Conservation (phyloP, 2,113 vertebrate genomes). For the Oplegnathus fasciatus region DNA sequence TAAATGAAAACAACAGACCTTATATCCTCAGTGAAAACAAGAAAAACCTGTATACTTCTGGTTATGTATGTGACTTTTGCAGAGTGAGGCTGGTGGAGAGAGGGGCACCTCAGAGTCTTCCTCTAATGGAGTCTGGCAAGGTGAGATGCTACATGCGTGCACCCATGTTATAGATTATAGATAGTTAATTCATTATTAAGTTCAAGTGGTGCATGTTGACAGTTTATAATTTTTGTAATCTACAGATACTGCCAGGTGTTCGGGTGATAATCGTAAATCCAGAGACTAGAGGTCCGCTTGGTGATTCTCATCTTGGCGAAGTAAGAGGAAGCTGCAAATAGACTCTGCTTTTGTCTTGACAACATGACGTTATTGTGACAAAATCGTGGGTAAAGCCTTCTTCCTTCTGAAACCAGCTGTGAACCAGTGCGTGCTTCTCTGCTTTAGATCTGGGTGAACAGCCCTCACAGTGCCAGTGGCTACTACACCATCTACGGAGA, state of each 20-base stretch:
- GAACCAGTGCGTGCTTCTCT: slow-evolving; percentile 3
- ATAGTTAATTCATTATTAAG: not conserved
- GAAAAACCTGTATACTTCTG: not conserved
- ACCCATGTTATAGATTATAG: not conserved
- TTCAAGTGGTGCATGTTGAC: not conserved
- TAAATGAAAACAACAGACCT: not conserved
- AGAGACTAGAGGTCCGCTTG: slow-evolving; percentile 96
- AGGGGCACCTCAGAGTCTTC: slow-evolving; percentile 96
- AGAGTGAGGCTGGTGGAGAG: slow-evolving; percentile 97
- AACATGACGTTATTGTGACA: not conserved
- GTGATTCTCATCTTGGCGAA: slow-evolving; percentile 96
- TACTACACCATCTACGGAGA: slow-evolving; percentile 98
- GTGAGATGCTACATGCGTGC: slow-evolving; percentile 79
- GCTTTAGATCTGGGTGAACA: slow-evolving; percentile 95
- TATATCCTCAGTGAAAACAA: not conserved
- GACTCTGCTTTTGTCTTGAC: not conserved
- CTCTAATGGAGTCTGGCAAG: slow-evolving; percentile 97
- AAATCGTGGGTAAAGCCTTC: not conserved
- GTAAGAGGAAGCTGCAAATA: slow-evolving; percentile 37
- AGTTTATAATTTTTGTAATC: not conserved
- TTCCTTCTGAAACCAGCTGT: slow-evolving; percentile 1
- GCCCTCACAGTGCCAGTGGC: slow-evolving; percentile 94
- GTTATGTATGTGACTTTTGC: slow-evolving; percentile 25
- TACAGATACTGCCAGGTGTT: slow-evolving; percentile 95
- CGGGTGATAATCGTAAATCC: slow-evolving; percentile 98